Evolutionary conservation across 2,113 vertebrate species (phyloP).

Genomic region (Xiphophorus couchianus): DNA sequence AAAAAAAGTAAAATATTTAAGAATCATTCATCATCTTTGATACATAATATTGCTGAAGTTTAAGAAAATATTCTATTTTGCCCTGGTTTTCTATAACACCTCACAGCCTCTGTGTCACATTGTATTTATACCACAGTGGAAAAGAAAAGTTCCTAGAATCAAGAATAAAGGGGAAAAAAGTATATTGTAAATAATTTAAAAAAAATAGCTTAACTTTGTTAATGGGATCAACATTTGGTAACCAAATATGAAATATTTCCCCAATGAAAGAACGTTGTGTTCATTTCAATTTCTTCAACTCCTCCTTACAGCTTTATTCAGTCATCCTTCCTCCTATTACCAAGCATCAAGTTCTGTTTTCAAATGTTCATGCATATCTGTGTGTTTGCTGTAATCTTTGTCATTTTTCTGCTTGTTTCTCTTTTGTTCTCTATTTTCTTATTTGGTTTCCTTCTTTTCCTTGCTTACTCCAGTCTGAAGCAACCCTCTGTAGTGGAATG

Average conservation of each 20-base stretch:
- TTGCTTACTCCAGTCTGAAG: conserved; percentile 47
- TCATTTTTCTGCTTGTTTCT: neutral
- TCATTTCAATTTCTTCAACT: neutral
- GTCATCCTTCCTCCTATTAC: neutral
- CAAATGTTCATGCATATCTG: neutral
- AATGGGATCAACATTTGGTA: no score
- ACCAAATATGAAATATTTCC: neutral
- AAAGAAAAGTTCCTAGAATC: no score
- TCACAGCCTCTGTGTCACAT: no score
- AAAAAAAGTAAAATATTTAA: neutral
- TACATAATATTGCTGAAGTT: neutral
- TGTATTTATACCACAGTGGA: no score
- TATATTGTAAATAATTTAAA: no score
- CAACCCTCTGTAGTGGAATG: conserved; percentile 39
- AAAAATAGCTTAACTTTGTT: no score
- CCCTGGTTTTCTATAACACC: no score
- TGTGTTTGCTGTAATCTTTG: neutral
- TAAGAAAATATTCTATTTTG: neutral
- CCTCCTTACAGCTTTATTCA: neutral
- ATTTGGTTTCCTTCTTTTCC: conserved; percentile 13
- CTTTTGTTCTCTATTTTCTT: neutral
- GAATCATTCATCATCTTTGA: neutral
- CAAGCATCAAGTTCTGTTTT: neutral
- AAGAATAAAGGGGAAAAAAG: no score
- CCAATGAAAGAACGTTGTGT: neutral